Evolutionary conservation across 2,888 invertebrate species (phyloP).

Genomic region (Dasypogon diadema): DNA sequence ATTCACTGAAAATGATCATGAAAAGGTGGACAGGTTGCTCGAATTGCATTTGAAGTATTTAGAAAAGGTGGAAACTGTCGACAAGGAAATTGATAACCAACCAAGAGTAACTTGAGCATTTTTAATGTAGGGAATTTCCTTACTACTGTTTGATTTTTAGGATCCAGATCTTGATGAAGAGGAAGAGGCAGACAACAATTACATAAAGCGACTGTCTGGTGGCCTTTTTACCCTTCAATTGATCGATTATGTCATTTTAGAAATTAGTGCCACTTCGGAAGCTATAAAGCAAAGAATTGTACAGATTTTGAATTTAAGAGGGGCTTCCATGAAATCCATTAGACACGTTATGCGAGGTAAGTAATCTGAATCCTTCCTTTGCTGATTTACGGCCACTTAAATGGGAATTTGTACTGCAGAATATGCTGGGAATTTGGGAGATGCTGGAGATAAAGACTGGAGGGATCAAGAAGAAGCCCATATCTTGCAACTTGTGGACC

Average conservation of each 20-base stretch:
- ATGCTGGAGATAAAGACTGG: conserved; percentile 87
- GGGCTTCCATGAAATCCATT: conserved; percentile 92
- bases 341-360: conserved; percentile 92
- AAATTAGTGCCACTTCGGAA: conserved; percentile 77
- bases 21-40: conserved; percentile 95
- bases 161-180: conserved; percentile 73
- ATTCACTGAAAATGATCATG: conserved; percentile 97
- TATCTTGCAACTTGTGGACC: conserved; percentile 91
- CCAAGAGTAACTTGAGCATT: conserved; percentile 63
- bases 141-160: conserved; percentile 57
- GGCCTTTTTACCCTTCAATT: conserved; percentile 97
- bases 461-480: conserved; percentile 91
- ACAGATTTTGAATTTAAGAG: conserved; percentile 88
- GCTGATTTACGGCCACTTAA: conserved; percentile 2
- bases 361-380: conserved; percentile 48
- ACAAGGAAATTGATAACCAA: conserved; percentile 78
- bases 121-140: neutral
- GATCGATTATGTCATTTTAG: conserved; percentile 89
- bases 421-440: conserved; percentile 95
- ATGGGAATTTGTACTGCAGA: conserved; percentile 71
- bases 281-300: conserved; percentile 86
- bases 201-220: conserved; percentile 88
- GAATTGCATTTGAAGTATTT: conserved; percentile 98
- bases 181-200: conserved; percentile 86
- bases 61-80: conserved; percentile 89